phyloP scores from a whole-genome alignment of 2,797 vertebrate species.

The Falco cherrug region DNA sequence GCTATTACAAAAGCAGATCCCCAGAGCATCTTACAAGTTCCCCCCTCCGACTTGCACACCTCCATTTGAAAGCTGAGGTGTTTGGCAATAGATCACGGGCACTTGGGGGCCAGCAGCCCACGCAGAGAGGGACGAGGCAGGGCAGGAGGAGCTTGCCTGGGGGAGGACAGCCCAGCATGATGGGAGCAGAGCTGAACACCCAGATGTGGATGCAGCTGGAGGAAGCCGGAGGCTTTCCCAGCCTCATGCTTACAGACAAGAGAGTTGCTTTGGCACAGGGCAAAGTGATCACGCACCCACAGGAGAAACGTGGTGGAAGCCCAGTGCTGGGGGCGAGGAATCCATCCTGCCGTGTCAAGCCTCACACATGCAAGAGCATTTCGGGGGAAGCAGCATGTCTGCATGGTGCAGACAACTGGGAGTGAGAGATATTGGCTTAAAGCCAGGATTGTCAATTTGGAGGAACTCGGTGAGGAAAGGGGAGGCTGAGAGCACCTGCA shows the following conservation, averaged over 20 bases:
- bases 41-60: background rate
- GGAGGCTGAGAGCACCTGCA: background rate
- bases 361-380: rapidly evolving
- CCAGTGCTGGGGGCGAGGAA: background rate
- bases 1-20: background rate
- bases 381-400: background rate
- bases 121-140: background rate
- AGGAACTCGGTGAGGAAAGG: background rate
- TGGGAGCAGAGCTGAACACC: background rate
- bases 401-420: background rate
- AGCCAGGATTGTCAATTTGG: background rate
- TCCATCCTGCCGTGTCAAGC: background rate
- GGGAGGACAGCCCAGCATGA: background rate
- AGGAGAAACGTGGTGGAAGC: background rate
- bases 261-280: background rate
- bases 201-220: background rate
- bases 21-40: background rate
- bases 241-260: background rate
- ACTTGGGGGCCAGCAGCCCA: background rate
- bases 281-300: background rate
- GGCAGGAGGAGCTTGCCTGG: background rate
- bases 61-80: background rate
- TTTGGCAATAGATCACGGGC: background rate
- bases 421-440: background rate
- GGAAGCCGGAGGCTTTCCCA: background rate